Percentiles rank a stretch among this genome's conserved stretches.
Evolutionary conservation across 2,797 vertebrate species (phyloP).

Genomic region (Aviceda leuphotes): DNA sequence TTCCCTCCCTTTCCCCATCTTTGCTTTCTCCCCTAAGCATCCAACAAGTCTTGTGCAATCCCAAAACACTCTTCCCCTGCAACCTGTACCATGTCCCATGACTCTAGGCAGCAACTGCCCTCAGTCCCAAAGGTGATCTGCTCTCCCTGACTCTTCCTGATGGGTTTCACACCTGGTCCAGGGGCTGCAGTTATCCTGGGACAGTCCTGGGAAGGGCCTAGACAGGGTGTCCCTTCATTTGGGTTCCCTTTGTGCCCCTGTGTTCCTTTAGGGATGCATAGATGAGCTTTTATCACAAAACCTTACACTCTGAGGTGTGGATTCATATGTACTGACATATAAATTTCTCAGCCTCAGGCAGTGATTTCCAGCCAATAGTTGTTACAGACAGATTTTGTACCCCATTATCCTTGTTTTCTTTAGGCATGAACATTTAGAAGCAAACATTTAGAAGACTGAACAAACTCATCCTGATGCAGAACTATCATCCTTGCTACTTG

Average conservation of each 20-base stretch:
- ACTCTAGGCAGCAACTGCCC: rapidly evolving
- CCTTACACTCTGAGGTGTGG: neutral
- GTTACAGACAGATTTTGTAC: neutral
- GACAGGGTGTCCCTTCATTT: neutral
- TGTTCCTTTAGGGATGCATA: neutral
- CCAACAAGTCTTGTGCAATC: neutral
- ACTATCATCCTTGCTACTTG: neutral
- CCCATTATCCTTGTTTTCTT: neutral
- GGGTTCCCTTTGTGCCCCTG: neutral
- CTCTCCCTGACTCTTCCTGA: neutral
- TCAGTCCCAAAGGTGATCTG: neutral
- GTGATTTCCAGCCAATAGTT: neutral
- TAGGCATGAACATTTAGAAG: neutral
- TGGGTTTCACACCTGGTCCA: no score
- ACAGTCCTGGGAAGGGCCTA: neutral
- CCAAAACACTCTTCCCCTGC: neutral
- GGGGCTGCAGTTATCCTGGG: neutral
- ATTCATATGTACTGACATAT: rapidly evolving
- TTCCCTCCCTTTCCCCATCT: neutral
- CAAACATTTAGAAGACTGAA: neutral
- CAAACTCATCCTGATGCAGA: neutral
- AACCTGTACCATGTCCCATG: neutral
- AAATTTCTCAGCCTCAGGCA: neutral
- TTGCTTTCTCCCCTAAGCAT: neutral
- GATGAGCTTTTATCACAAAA: neutral